Percentiles rank a stretch among this genome's conserved stretches.
phyloP scores from a whole-genome alignment of 2,113 vertebrate species.

The Macroglossus sobrinus region DNA sequence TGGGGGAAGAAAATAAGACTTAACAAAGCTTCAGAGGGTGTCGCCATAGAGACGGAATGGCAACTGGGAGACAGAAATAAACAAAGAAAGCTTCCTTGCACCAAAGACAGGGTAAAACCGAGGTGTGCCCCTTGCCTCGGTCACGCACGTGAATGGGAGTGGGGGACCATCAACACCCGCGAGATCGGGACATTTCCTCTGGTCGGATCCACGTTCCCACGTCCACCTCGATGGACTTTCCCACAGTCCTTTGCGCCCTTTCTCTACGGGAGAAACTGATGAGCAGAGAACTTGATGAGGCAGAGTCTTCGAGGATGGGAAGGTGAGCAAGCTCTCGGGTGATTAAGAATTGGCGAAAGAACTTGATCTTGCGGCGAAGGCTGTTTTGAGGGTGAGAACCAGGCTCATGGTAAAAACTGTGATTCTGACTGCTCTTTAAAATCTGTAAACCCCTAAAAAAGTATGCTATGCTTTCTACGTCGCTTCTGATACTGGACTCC shows the following conservation, averaged over 20 bases:
- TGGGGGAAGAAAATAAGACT: not conserved
- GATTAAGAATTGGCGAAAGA: not conserved
- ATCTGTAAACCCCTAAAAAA: not conserved
- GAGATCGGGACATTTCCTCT: not conserved
- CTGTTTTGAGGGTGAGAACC: not conserved
- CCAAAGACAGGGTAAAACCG: not conserved
- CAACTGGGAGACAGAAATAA: not conserved
- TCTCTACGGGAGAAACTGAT: not conserved
- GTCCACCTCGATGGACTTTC: too few relatives aligned
- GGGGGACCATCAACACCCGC: too few relatives aligned
- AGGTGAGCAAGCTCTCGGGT: not conserved
- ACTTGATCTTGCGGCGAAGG: not conserved
- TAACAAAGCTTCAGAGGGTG: not conserved
- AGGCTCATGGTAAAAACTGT: not conserved
- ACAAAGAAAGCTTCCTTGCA: not conserved
- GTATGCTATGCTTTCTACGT: not conserved
- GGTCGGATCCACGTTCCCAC: not conserved
- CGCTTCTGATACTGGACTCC: not conserved
- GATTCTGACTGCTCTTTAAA: not conserved
- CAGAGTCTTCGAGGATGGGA: not conserved
- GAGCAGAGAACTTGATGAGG: not conserved
- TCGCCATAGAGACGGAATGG: not conserved
- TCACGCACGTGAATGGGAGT: not conserved
- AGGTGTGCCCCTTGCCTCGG: rapidly evolving
- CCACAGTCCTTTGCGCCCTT: not conserved